Evolutionary conservation across 1,140 invertebrate genomes (phyloP), one percentile per base, ranked within the genome.

Genomic region (Aricia agestis): DNA sequence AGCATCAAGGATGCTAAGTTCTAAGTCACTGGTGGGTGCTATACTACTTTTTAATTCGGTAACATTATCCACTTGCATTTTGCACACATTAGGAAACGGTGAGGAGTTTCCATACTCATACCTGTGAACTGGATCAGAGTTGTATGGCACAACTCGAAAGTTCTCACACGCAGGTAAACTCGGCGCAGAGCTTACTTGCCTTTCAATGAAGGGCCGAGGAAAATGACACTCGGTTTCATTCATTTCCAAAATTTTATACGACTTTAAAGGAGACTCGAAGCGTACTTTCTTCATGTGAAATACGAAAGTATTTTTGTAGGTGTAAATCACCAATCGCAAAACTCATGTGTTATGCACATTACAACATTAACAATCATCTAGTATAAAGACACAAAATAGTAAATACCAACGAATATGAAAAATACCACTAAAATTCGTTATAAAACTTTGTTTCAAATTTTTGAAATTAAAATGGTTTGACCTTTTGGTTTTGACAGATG

Each of bases 231-330:
- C 89, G 2, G 84, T 80, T 42, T 78, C 80, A 58, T 79, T 76
- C 80, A 88, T 85, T 70, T 72, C 69, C 17, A 68, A 45, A 57
- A 80, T 73, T 66, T 69, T 72, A 61, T 71, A 68, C 10, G 45
- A 42, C 74, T 82, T 85, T 31, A 71, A 70, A 70, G 83, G 81
- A 52, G 81, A 79, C 70, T 85, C 79, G 80, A 91, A 91, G 3
- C 89, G 84, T 74, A 91, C 89, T 78, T 85, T 89, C 84, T 91
- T 91, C 89, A 91, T 91, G 68, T 63, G 58, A 36, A 78, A 78
- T 52, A 52, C 45, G 45, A 52, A 52, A 52, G 45, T 15, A 52
- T 9, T 9, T 52, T 11, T n/a, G n/a, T 52, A 9, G 36, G 36
- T 36, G 0, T 36, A 36, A 36, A 36, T 52, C 45, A 13, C 45